Percentiles rank a stretch among this genome's conserved stretches.
Conservation (phyloP, 35 echinoderm and acorn worm species). For the Diadema setosum region DNA sequence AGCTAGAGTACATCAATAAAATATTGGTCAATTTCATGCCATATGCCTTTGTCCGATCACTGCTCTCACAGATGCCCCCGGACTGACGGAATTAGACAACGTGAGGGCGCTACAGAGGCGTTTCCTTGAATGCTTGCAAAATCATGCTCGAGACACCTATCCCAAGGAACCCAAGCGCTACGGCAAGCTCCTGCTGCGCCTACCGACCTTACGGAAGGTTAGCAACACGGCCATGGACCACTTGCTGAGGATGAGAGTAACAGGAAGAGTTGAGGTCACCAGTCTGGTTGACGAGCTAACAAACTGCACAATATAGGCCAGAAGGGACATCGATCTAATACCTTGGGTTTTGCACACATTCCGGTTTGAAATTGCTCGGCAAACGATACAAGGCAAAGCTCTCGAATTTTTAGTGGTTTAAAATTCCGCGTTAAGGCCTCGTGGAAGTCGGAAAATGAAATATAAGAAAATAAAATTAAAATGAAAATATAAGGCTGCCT, state of each 20-base stretch:
- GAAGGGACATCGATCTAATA: neutral
- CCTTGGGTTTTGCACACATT: no score
- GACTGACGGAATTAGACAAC: neutral
- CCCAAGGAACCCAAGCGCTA: constrained; percentile 43
- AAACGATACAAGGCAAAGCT: no score
- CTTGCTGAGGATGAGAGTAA: constrained; percentile 29
- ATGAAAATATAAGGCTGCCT: no score
- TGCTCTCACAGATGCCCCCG: constrained; percentile 53
- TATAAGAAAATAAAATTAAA: no score
- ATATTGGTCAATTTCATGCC: no score
- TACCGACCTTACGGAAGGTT: constrained; percentile 44
- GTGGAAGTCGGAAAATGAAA: no score
- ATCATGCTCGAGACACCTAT: neutral
- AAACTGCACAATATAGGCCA: neutral
- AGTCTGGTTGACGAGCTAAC: constrained; percentile 42
- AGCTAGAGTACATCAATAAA: no score
- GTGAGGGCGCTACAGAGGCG: constrained; percentile 24
- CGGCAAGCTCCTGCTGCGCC: constrained; percentile 54
- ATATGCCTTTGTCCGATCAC: no score
- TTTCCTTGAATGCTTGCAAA: constrained; percentile 58
- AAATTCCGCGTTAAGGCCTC: no score
- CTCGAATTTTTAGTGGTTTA: no score
- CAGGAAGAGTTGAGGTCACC: constrained; percentile 43
- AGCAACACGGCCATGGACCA: constrained; percentile 67
- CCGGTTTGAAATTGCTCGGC: no score